Evolutionary conservation across 2,888 invertebrate genomes (phyloP).

Genomic region (Amaurobius ferox): DNA sequence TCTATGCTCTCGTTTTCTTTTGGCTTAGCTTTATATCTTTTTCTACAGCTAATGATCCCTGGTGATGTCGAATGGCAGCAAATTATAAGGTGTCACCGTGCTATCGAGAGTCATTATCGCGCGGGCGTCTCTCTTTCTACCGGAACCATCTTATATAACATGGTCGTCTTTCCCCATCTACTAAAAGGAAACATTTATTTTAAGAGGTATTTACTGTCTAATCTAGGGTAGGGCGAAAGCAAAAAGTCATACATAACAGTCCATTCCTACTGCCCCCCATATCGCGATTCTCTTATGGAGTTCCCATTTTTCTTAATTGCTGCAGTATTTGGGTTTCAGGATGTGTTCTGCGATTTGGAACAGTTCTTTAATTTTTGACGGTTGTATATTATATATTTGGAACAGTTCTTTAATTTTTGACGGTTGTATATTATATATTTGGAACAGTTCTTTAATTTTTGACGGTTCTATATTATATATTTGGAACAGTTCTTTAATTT

Average conservation of each 20-base stretch:
- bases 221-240: not conserved
- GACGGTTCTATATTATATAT: too few species aligned
- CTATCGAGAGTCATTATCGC: constrained; percentile 35
- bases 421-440: too few species aligned
- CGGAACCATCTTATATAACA: not conserved
- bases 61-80: constrained; percentile 40
- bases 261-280: too few species aligned
- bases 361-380: too few species aligned
- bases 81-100: constrained; percentile 66
- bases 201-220: constrained; percentile 19
- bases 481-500: too few species aligned
- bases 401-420: too few species aligned
- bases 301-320: too few species aligned
- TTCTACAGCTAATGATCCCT: constrained; percentile 30
- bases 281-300: too few species aligned
- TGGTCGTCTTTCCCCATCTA: not conserved
- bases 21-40: constrained; percentile 28
- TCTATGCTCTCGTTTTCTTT: constrained; percentile 36
- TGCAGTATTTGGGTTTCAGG: too few species aligned
- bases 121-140: constrained; percentile 23
- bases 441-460: too few species aligned
- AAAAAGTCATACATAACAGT: not conserved
- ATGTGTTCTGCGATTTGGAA: too few species aligned
- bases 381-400: too few species aligned
- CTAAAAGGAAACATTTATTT: constrained; percentile 35